These are phyloP conservation scores for Ophion slaviceki DNA, from an alignment of 2,888 invertebrate species.

Conservation along the genomic window DNA sequence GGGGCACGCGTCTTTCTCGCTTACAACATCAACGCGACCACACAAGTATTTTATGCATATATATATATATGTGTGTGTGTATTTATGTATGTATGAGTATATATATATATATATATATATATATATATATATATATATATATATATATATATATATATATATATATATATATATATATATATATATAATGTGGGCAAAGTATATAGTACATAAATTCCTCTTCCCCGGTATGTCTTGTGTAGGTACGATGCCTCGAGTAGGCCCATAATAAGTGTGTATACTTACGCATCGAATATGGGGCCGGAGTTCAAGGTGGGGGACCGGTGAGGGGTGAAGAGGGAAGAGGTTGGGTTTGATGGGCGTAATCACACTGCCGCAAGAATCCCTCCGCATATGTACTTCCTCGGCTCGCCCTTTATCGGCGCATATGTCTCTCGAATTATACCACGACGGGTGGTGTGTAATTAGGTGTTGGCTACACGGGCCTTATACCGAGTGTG, in stretches of 20 bases:
- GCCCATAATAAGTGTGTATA: slow-evolving; percentile 10
- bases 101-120: neutral
- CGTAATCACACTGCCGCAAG: slow-evolving; percentile 57
- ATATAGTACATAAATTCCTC: slow-evolving; percentile 44
- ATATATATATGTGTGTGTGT: neutral
- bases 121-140: neutral
- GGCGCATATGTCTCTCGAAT: slow-evolving; percentile 38
- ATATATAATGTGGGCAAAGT: neutral
- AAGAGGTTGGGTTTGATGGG: slow-evolving; percentile 39
- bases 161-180: neutral
- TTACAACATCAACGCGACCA: slow-evolving; percentile 34
- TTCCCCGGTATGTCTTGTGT: slow-evolving; percentile 11
- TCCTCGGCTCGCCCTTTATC: slow-evolving; percentile 5
- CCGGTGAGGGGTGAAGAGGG: no score
- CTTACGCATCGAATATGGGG: slow-evolving; percentile 18
- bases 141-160: slow-evolving; percentile 1
- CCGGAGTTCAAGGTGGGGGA: neutral
- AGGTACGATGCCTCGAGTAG: slow-evolving; percentile 15
- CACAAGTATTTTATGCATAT: slow-evolving; percentile 15
- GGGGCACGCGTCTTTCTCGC: slow-evolving; percentile 53
- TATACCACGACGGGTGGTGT: slow-evolving; percentile 28
- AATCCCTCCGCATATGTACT: slow-evolving; percentile 3
- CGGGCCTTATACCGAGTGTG: no score
- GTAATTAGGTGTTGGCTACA: slow-evolving; percentile 40
- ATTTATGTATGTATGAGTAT: slow-evolving; percentile 3